These are phyloP conservation scores for Microhierax caerulescens DNA, from an alignment of 2,797 vertebrate species.

Conservation along the genomic window DNA sequence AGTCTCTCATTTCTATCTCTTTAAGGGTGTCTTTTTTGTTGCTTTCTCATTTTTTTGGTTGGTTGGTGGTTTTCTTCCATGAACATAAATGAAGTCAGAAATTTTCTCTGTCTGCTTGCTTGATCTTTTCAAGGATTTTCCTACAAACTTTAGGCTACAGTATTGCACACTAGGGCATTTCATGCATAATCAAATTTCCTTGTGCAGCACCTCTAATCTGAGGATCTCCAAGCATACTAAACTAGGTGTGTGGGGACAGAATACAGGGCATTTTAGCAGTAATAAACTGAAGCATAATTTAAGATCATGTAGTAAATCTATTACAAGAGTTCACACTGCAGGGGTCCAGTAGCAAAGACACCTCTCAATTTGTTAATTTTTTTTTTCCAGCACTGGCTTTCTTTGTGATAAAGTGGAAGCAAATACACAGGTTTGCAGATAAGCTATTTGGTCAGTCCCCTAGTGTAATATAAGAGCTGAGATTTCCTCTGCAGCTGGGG, in stretches of 20 bases:
- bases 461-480: not conserved
- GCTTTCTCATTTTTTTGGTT: not conserved
- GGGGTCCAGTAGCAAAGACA: not conserved
- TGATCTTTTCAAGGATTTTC: not conserved
- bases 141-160: not conserved
- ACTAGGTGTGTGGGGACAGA: not conserved
- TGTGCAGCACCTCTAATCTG: not conserved
- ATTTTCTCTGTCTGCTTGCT: not conserved
- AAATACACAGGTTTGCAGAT: constrained; percentile 3
- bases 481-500: not conserved
- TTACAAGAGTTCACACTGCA: not conserved
- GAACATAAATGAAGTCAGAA: not conserved
- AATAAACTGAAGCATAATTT: not conserved
- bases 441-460: not conserved
- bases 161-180: not conserved
- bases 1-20: not conserved
- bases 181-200: not conserved
- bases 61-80: not conserved
- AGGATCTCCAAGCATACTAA: not conserved
- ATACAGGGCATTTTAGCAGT: not conserved
- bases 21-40: not conserved
- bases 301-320: not conserved
- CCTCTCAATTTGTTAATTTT: not conserved
- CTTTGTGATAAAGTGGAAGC: not conserved
- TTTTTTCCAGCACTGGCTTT: not conserved